phyloP scores from a whole-genome alignment of 2,888 invertebrate genomes.

The Baronia brevicornis region DNA sequence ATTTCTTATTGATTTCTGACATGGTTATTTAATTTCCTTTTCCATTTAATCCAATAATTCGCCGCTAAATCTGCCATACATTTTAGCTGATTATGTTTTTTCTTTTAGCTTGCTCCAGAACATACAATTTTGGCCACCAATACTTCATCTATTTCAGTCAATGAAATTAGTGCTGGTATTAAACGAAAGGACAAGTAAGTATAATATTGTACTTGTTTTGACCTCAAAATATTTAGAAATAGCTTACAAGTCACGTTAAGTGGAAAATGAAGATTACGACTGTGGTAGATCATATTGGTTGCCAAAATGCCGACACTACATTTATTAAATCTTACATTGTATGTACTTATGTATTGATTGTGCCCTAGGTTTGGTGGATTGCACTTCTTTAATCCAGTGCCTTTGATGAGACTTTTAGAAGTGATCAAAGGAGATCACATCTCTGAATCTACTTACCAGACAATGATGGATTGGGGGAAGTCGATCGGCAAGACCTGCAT shows the following conservation, averaged over 20 bases:
- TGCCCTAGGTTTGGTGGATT: constrained; percentile 83
- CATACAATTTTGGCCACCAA: constrained; percentile 91
- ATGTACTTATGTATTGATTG: not conserved
- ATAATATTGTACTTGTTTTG: constrained; percentile 1
- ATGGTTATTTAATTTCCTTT: too few relatives aligned
- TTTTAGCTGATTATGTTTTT: constrained; percentile 4
- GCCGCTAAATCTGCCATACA: too few relatives aligned
- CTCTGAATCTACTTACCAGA: constrained; percentile 83
- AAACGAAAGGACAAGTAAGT: constrained; percentile 78
- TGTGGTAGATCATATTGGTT: too few relatives aligned
- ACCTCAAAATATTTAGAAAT: not conserved
- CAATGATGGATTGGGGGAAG: constrained; percentile 87
- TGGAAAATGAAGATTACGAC: not conserved
- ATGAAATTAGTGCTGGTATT: constrained; percentile 85
- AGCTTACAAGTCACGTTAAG: not conserved
- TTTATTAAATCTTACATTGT: too few relatives aligned
- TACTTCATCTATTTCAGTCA: constrained; percentile 90
- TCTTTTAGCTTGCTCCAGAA: constrained; percentile 76
- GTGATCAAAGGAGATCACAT: constrained; percentile 86
- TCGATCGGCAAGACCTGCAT: constrained; percentile 88
- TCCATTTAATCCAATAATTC: too few relatives aligned
- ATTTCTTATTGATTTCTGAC: too few relatives aligned
- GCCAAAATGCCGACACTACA: too few relatives aligned
- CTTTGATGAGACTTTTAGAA: constrained; percentile 92
- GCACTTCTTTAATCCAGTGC: constrained; percentile 95